A percentile compares a stretch with the other conserved stretches of the same genome.
Conservation (phyloP, 1,140 invertebrate species). For the Pemphigus obesinymphae region DNA sequence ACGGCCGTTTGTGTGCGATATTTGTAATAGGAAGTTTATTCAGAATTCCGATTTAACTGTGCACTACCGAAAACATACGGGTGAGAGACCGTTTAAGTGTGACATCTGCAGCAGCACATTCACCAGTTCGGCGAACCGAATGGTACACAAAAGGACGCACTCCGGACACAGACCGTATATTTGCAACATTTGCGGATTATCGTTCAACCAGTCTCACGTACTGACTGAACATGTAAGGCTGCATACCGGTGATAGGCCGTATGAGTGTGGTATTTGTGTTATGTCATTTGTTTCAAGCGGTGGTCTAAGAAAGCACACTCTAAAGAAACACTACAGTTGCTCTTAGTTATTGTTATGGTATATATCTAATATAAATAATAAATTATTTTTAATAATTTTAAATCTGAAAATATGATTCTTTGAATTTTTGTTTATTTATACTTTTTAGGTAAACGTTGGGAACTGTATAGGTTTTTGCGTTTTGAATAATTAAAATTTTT, state of each 20-base stretch:
- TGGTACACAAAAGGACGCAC: not conserved
- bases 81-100: not conserved
- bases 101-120: not conserved
- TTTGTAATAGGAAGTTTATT: not conserved
- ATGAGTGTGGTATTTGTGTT: slow-evolving; percentile 27
- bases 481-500: too few species aligned
- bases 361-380: too few species aligned
- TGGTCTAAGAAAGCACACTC: slow-evolving; percentile 22
- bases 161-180: slow-evolving; percentile 3
- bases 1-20: not conserved
- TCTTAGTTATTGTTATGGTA: too few species aligned
- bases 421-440: too few species aligned
- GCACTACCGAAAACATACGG: not conserved
- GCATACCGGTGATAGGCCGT: slow-evolving; percentile 35
- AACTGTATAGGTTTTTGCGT: too few species aligned
- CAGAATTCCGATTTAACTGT: not conserved
- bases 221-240: not conserved
- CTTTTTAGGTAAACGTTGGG: too few species aligned
- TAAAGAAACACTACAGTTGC: not conserved
- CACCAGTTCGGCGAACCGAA: not conserved
- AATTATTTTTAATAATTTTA: too few species aligned
- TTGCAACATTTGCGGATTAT: not conserved
- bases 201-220: not conserved
- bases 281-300: slow-evolving; percentile 48
- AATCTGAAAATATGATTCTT: too few species aligned